Base-by-base conservation (phyloP, 2,888 invertebrate genomes). In the Tachina grossa region DNA sequence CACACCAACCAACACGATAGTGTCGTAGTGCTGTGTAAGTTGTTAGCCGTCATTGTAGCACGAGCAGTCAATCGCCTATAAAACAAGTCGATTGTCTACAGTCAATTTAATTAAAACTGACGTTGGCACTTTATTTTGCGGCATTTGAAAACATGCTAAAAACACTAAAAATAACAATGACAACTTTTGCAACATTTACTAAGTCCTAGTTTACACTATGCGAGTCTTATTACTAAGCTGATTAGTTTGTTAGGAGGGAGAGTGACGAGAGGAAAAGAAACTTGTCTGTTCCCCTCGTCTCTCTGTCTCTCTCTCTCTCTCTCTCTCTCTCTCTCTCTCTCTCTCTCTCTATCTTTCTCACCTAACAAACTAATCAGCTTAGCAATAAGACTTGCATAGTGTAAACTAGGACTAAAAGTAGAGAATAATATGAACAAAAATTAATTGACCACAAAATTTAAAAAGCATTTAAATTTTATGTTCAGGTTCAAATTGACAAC, bases 71-170 rank as follows among this genome's bases (percentile, higher is more conserved):
- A 81, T 76, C 45, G 81, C 71, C 71, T 53, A 72, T 61, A 66
- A 66, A 71, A 77, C 81, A 63, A 77, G 82, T 82, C 74, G 63
- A 85, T 78, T 59, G 82, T 69, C 55, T 69, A 69, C 69, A 78
- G 69, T 57, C 82, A 85, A 82, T 82, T 85, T 85, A 85, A 85
- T 85, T 85, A 85, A 82, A 85, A 78, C 74, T 85, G 78, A 82
- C 85, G 78, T 74, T 82, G 82, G 65, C 78, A 82, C 78, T 82
- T 78, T 85, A 82, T 78, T 75, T 74, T 82, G 68, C 45, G 78
- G 57, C 69, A 85, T 57, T 69, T 51, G 22, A 77, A 77, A 66
- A 47, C 72, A 63, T 63, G 19, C 43, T 10, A 41, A 43, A 47
- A 71, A 41, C 14, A 68, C 14, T 61, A 61, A 61, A 72, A 61